Conservation (phyloP, 2,113 vertebrate species). For the Ceyx cyanopectus region DNA sequence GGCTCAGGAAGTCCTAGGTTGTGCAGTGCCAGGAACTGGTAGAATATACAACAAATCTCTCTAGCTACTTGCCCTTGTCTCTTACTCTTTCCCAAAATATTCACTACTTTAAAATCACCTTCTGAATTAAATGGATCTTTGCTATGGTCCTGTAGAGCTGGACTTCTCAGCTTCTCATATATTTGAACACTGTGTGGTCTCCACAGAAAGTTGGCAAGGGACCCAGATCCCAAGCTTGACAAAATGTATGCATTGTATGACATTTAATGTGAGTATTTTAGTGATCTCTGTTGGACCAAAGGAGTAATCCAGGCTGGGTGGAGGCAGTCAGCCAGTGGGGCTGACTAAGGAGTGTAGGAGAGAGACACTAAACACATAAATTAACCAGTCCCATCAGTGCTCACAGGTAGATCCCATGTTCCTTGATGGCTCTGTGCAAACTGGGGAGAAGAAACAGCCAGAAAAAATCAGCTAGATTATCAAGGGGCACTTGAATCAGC, state of each 20-base stretch:
- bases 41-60: not conserved
- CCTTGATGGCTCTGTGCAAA: not conserved
- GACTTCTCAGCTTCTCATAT: not conserved
- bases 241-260: not conserved
- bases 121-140: slow-evolving; percentile 20
- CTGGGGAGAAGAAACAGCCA: not conserved
- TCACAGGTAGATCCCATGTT: not conserved
- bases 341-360: not conserved
- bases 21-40: not conserved
- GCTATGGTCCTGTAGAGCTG: not conserved
- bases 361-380: not conserved
- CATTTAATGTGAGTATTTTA: slow-evolving; percentile 28
- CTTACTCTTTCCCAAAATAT: not conserved
- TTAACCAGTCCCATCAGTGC: not conserved
- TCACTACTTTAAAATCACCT: not conserved
- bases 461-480: not conserved
- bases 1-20: not conserved
- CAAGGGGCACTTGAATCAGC: not conserved
- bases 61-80: not conserved
- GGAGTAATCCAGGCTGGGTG: not conserved
- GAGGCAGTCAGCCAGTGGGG: not conserved
- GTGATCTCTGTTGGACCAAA: slow-evolving; percentile 1
- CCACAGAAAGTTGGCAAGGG: slow-evolving; percentile 10
- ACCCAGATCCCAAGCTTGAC: not conserved
- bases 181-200: slow-evolving; percentile 53